Base-by-base conservation (phyloP, 1,140 invertebrate genomes). In the Cherax quadricarinatus region DNA sequence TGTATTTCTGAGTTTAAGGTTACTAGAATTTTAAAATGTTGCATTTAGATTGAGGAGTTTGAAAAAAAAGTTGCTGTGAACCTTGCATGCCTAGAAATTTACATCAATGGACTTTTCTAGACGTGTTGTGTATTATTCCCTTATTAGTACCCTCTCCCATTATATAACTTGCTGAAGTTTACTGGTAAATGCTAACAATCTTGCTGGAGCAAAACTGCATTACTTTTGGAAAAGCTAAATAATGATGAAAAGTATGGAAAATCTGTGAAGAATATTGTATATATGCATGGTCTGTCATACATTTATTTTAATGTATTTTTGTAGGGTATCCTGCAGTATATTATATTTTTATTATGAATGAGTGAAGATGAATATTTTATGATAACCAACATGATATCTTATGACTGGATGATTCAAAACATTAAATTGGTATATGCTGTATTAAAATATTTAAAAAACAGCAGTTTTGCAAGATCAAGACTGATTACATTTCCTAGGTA, bases 1-100 rank as follows among this genome's bases (percentile, higher is more conserved):
- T 83, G 51, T 88, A 80, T 79, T 88, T 79, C 78, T 79, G n/a
- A 60, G 51, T 53, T 53, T 16, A 66, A 66, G 53, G 24, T 57
- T 84, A n/a, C 73, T 89, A 89, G 81, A 82, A 83, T 53, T 57
- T 73, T 53, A 88, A 79, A 86, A 49, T 62, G 73, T 73, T 53
- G 62, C 41, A 83, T 51, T 30, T 18, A 84, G 51, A 57, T 83
- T 82, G 81, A 49, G 30, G 70, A 83, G 62, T 83, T 84, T 89
- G 48, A 83, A n/a, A 82, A 41, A 41, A 78, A 73, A 89, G 88
- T 89, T 89, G 81, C 88, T 89, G 88, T 89, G 48, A 82, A 89
- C 80, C 66, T 70, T 82, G 88, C 88, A 83, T 89, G 88, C 88
- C 88, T 83, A 84, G 88, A 83, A 75, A 86, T 21, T 75, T 18